Evolutionary conservation across 2,113 vertebrate species (phyloP).

Genomic region (Anser cygnoides): DNA sequence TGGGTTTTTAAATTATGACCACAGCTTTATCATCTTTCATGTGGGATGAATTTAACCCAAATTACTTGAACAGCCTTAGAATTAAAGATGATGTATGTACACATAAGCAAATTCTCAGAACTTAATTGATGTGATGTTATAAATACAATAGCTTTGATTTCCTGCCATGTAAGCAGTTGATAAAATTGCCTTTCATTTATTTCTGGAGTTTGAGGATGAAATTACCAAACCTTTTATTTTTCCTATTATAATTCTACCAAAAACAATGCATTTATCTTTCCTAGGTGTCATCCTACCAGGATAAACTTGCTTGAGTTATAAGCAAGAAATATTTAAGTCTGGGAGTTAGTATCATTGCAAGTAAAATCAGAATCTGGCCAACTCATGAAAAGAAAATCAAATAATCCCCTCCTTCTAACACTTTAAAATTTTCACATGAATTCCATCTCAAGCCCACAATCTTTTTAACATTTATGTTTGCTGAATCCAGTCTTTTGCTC

Average conservation of each 20-base stretch:
- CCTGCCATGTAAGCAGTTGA: background rate
- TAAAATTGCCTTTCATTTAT: background rate
- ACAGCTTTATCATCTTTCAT: background rate
- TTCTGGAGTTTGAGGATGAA: background rate
- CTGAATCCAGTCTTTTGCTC: background rate
- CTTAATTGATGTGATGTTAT: background rate
- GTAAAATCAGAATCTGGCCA: background rate
- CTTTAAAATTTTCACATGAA: background rate
- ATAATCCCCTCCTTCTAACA: background rate
- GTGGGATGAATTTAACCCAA: background rate
- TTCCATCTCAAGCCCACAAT: background rate
- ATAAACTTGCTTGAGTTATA: background rate
- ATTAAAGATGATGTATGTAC: background rate
- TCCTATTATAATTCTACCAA: background rate
- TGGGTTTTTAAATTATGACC: background rate
- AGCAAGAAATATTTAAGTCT: background rate
- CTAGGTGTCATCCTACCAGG: background rate
- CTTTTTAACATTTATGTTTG: background rate
- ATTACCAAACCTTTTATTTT: background rate
- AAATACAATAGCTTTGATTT: background rate
- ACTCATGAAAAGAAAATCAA: background rate
- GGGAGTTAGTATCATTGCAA: background rate
- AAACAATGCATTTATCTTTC: background rate
- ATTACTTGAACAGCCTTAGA: background rate
- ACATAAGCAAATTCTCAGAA: background rate